Conservation (phyloP, 2,888 invertebrate species). For the Serripes groenlandicus region DNA sequence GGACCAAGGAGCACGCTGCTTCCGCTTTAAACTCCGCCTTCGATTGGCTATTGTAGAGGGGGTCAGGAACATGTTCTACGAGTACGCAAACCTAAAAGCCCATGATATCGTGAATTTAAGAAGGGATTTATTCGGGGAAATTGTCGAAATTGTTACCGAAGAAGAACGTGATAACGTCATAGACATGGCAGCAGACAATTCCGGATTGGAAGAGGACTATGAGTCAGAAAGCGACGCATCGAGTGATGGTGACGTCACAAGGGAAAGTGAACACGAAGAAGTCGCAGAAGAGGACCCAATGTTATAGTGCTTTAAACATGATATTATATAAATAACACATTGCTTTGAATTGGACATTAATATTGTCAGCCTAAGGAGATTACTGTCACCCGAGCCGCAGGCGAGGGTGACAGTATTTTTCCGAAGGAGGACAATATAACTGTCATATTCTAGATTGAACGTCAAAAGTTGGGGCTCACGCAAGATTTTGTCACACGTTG, state of each 20-base stretch:
- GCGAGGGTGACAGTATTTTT: no score
- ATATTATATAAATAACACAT: no score
- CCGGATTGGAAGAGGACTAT: slow-evolving; percentile 28
- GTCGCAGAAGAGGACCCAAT: no score
- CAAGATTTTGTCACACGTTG: no score
- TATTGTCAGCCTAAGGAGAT: no score
- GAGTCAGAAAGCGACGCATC: slow-evolving; percentile 11
- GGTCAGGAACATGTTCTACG: slow-evolving; percentile 65
- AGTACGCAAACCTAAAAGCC: slow-evolving; percentile 65
- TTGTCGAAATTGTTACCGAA: slow-evolving; percentile 62
- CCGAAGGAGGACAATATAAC: no score
- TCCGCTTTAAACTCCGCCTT: slow-evolving; percentile 65
- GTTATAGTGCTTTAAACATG: no score
- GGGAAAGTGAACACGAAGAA: background rate
- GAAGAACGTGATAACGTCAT: slow-evolving; percentile 2
- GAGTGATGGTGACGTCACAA: slow-evolving; percentile 21
- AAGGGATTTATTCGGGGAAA: slow-evolving; percentile 59
- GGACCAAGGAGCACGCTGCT: slow-evolving; percentile 42
- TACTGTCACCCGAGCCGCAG: no score
- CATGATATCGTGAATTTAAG: slow-evolving; percentile 56
- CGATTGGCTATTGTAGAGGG: slow-evolving; percentile 66
- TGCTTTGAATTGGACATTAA: no score
- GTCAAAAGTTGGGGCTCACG: no score
- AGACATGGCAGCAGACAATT: slow-evolving; percentile 17
- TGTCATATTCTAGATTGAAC: no score